phyloP scores from a whole-genome alignment of 2,113 vertebrate genomes.

The Myocastor coypus region DNA sequence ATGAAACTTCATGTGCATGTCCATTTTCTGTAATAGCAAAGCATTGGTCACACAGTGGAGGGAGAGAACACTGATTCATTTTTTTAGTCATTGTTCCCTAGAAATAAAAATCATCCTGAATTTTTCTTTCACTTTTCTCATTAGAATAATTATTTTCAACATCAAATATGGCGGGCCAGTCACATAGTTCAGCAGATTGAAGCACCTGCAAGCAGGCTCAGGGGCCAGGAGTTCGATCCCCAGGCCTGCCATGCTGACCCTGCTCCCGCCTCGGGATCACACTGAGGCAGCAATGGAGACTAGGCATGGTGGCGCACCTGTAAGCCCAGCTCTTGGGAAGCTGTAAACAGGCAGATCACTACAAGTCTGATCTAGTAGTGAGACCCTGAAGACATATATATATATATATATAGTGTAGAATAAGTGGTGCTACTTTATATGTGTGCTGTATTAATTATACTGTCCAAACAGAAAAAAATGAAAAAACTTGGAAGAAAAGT shows the following conservation, averaged over 20 bases:
- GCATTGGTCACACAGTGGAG: background rate
- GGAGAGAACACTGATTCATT: background rate
- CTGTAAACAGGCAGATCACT: too few relatives aligned
- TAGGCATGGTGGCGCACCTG: too few relatives aligned
- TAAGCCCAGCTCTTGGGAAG: too few relatives aligned
- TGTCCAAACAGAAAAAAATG: background rate
- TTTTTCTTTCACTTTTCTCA: slow-evolving; percentile 14
- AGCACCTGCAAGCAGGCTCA: too few relatives aligned
- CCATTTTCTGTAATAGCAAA: slow-evolving; percentile 16
- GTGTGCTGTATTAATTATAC: background rate
- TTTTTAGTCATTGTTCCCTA: background rate
- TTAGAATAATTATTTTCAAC: background rate
- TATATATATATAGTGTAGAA: too few relatives aligned
- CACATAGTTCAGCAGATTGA: too few relatives aligned
- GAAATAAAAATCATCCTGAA: background rate
- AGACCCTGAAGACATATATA: too few relatives aligned
- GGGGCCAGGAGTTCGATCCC: too few relatives aligned
- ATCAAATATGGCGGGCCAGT: background rate
- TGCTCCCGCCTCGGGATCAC: too few relatives aligned
- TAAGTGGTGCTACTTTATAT: background rate
- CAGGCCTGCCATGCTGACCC: too few relatives aligned
- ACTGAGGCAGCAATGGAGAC: too few relatives aligned
- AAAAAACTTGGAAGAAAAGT: background rate
- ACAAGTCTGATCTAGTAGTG: too few relatives aligned
- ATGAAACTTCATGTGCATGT: background rate